A percentile compares a stretch with the other conserved stretches of the same genome.
Conservation (phyloP, 2,888 invertebrate genomes). For the Melieria crassipennis region DNA sequence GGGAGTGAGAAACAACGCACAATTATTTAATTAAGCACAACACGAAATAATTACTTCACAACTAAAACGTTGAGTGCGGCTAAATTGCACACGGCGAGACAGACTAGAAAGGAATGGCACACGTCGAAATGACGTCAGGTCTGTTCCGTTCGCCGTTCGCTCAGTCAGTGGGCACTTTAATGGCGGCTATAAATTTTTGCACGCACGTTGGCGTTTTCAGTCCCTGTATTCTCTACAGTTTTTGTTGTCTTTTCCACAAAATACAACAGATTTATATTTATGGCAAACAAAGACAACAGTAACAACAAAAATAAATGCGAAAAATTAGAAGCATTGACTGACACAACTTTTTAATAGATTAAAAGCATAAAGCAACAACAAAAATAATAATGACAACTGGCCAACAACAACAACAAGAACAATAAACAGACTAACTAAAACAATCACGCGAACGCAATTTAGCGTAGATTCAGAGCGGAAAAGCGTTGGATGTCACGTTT, state of each 20-base stretch:
- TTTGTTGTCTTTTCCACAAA: too few species aligned
- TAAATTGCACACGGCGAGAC: background rate
- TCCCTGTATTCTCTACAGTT: too few species aligned
- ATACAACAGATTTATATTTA: too few species aligned
- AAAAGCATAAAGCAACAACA: slow-evolving; percentile 13
- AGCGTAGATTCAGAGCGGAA: slow-evolving; percentile 21
- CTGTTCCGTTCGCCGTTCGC: too few species aligned
- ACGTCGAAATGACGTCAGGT: too few species aligned
- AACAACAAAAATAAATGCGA: too few species aligned
- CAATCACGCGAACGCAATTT: slow-evolving; percentile 16
- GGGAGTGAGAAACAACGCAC: background rate
- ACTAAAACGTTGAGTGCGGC: background rate
- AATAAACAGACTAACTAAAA: background rate
- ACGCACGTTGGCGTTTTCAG: slow-evolving; percentile 9
- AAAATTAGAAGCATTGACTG: slow-evolving; percentile 2
- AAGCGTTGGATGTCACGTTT: slow-evolving; percentile 31
- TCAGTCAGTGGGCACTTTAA: too few species aligned
- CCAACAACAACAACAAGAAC: too few species aligned
- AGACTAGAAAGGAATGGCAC: too few species aligned
- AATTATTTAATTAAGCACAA: slow-evolving; percentile 2
- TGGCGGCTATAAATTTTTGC: background rate
- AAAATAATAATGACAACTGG: slow-evolving; percentile 2
- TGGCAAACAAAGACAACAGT: too few species aligned
- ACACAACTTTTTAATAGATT: slow-evolving; percentile 4
- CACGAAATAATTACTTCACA: background rate